Conservation (phyloP, 1,140 invertebrate genomes). For the Pseudomyrmex flavicornis region DNA sequence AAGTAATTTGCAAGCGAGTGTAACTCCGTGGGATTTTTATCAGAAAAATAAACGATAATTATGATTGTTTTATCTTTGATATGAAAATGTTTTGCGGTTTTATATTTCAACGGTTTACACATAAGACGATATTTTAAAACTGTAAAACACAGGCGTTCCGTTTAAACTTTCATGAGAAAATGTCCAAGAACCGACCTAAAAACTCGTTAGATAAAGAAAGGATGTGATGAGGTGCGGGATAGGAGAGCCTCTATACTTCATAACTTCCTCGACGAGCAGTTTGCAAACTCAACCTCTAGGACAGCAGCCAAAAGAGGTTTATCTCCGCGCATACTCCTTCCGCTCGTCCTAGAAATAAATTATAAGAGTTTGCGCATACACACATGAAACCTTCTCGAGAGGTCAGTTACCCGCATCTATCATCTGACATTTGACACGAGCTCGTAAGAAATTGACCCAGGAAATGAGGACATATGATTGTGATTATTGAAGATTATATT, state of each 20-base stretch:
- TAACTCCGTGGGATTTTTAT: constrained; percentile 31
- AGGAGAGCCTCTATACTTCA: constrained; percentile 54
- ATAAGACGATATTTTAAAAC: no score
- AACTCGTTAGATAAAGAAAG: constrained; percentile 3
- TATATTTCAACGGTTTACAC: no score
- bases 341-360: constrained; percentile 68
- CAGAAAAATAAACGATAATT: neutral
- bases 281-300: constrained; percentile 73
- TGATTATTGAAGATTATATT: neutral
- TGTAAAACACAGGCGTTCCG: neutral
- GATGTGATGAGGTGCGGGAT: neutral
- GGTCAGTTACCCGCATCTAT: constrained; percentile 44
- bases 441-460: constrained; percentile 2
- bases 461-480: neutral
- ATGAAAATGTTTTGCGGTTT: no score
- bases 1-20: constrained; percentile 53
- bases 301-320: constrained; percentile 70
- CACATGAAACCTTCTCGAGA: constrained; percentile 29
- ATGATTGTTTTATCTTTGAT: neutral
- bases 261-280: constrained; percentile 58
- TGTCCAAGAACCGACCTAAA: neutral
- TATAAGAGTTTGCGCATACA: constrained; percentile 36
- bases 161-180: neutral
- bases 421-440: constrained; percentile 40
- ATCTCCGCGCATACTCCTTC: constrained; percentile 47